Evolutionary conservation across 2,888 invertebrate species (phyloP).

Genomic region (Drymonia ruficornis): DNA sequence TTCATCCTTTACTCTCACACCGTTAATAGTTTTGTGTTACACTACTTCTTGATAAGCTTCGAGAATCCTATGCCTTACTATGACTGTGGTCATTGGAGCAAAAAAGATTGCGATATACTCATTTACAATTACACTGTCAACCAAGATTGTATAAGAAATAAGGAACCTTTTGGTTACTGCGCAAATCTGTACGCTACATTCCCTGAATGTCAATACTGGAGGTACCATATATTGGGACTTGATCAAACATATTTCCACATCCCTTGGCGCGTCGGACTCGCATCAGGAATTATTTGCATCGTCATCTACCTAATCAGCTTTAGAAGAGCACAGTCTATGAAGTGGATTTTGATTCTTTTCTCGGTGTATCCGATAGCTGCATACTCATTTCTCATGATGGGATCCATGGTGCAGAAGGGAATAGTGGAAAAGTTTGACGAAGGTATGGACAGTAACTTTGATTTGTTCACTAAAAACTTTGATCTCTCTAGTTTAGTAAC

Average conservation of each 20-base stretch:
- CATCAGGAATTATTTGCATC: constrained; percentile 52
- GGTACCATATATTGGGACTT: constrained; percentile 41
- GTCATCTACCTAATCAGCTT: constrained; percentile 58
- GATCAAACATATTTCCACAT: constrained; percentile 32
- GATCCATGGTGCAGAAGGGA: constrained; percentile 72
- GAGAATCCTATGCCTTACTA: constrained; percentile 67
- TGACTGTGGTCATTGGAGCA: constrained; percentile 61
- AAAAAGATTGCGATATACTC: constrained; percentile 54
- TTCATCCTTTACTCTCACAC: constrained; percentile 57
- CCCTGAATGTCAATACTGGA: constrained; percentile 72
- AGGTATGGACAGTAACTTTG: constrained; percentile 59
- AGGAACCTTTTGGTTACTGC: constrained; percentile 48
- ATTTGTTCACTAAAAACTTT: constrained; percentile 41
- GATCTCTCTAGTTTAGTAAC: constrained; percentile 43
- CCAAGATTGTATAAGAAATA: constrained; percentile 57
- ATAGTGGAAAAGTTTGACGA: constrained; percentile 56
- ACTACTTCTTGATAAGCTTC: constrained; percentile 72
- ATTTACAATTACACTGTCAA: constrained; percentile 61
- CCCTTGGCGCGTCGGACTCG: constrained; percentile 65
- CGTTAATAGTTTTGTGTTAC: constrained; percentile 53
- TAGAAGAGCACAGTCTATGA: constrained; percentile 48
- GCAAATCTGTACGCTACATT: constrained; percentile 52
- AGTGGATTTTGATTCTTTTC: constrained; percentile 42
- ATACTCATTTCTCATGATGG: constrained; percentile 53
- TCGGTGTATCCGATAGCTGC: constrained; percentile 50